These are phyloP conservation scores for Cistogaster globosa DNA, from an alignment of 2,888 invertebrate species.

Conservation along the genomic window DNA sequence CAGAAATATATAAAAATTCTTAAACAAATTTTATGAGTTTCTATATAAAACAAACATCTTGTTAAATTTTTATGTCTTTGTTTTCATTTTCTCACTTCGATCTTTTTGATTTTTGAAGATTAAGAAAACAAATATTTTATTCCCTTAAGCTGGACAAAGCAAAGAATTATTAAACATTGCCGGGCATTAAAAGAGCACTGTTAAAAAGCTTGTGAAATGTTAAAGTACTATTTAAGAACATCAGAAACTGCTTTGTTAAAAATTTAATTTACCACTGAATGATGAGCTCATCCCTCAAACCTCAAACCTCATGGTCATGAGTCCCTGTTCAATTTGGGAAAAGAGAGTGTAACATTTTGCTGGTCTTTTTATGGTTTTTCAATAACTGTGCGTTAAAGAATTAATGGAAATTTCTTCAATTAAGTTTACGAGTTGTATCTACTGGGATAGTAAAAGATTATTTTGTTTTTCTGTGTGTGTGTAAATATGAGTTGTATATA, in stretches of 20 bases:
- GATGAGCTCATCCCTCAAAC: no score
- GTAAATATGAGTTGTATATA: not conserved
- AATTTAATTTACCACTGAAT: no score
- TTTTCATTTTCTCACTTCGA: not conserved
- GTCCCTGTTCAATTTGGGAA: no score
- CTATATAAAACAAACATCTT: not conserved
- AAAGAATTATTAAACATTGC: not conserved
- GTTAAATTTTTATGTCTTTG: not conserved
- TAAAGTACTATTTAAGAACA: no score
- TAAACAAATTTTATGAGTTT: no score
- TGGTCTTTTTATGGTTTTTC: slow-evolving; percentile 39
- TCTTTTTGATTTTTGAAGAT: not conserved
- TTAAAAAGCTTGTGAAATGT: no score
- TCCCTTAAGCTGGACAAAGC: not conserved
- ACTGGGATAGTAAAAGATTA: not conserved
- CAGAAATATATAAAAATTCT: no score
- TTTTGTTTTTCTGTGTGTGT: not conserved
- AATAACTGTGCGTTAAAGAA: slow-evolving; percentile 51
- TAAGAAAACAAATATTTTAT: not conserved
- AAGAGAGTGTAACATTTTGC: no score
- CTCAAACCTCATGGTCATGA: no score
- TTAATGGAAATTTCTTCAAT: slow-evolving; percentile 68
- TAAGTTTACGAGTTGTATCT: not conserved
- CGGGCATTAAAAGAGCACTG: not conserved
- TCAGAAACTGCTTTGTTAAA: no score